Conservation (phyloP, 2,797 vertebrate species). For the Pagetopsis macropterus region DNA sequence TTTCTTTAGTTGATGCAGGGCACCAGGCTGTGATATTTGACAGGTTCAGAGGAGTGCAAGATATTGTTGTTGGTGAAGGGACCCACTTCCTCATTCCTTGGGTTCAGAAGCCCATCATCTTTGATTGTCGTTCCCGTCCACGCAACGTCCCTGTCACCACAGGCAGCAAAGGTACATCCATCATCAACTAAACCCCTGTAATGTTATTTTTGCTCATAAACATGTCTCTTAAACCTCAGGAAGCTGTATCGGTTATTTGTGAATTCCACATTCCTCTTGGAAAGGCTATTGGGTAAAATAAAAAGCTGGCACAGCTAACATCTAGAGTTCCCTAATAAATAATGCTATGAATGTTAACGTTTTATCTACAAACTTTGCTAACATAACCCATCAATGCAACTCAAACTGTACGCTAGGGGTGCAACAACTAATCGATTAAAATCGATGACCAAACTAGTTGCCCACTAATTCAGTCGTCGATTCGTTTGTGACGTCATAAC, state of each 20-base stretch:
- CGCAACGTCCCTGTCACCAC: slow-evolving; percentile 97
- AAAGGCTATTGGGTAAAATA: background rate
- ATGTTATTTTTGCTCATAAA: background rate
- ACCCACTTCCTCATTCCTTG: slow-evolving; percentile 97
- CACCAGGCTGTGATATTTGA: slow-evolving; percentile 97
- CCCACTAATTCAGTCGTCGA: too few relatives aligned
- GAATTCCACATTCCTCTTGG: background rate
- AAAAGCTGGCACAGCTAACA: background rate
- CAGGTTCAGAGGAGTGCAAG: slow-evolving; percentile 93
- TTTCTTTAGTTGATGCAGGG: slow-evolving; percentile 91
- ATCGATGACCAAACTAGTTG: too few relatives aligned
- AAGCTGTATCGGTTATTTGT: background rate
- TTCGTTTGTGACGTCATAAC: too few relatives aligned
- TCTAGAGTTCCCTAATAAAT: background rate
- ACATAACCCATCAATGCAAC: background rate
- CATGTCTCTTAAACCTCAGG: background rate
- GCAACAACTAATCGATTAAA: too few relatives aligned
- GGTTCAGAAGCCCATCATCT: slow-evolving; percentile 97
- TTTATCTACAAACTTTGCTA: background rate
- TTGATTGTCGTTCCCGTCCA: slow-evolving; percentile 95
- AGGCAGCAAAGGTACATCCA: slow-evolving; percentile 92
- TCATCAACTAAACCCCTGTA: background rate
- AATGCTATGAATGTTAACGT: background rate
- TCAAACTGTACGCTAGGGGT: too few relatives aligned
- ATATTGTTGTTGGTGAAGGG: slow-evolving; percentile 90